Evolutionary conservation across 37 sponge, comb jelly and placozoan genomes (phyloP), one percentile per base, ranked within the genome.

Genomic region (Axinella damicornis): DNA sequence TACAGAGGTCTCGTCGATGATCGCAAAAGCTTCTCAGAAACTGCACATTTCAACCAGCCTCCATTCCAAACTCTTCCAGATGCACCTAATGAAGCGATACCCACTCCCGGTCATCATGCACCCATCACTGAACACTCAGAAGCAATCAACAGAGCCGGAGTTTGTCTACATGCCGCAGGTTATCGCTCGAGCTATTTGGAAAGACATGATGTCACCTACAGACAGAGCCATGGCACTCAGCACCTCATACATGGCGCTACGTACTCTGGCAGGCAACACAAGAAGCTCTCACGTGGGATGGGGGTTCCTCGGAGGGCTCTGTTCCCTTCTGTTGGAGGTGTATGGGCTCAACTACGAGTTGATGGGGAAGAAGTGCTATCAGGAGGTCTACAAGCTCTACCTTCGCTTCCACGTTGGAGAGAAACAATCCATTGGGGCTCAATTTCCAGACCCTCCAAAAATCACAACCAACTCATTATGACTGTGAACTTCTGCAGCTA

Each of bases 121-220:
- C 57, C 28, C 78, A 19, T 37, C 41, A 16, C 19, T 61, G 52
- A 5, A 12, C 32, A 2, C 20, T 32, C 27, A 46, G 19, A 34
- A 55, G 12, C 40, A 54, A 58, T 22, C 6, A 17, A 17, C 35
- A 2, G 55, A 78, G 53, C 22, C 31, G 1, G 33, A 21, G 13
- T 85, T 85, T 58, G 57, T 78, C n/a, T 78, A 85, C 62, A 17
- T 85, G 5, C 86, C 86, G 30, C 69, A 57, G 33, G 59, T 32
- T 22, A 31, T 78, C 20, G 61, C 78, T 27, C 33, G n/a, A 33
- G 63, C 40, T 24, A 27, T 85, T 15, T 85, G 86, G 78, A 70
- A 46, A 34, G 58, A 76, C 37, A 58, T 33, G 63, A 77, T 69
- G 86, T 40, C 28, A 35, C 59, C 55, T 28, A 28, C 15, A n/a